Evolutionary conservation across 1,140 invertebrate genomes (phyloP).

Genomic region (Caenorhabditis brenneri): DNA sequence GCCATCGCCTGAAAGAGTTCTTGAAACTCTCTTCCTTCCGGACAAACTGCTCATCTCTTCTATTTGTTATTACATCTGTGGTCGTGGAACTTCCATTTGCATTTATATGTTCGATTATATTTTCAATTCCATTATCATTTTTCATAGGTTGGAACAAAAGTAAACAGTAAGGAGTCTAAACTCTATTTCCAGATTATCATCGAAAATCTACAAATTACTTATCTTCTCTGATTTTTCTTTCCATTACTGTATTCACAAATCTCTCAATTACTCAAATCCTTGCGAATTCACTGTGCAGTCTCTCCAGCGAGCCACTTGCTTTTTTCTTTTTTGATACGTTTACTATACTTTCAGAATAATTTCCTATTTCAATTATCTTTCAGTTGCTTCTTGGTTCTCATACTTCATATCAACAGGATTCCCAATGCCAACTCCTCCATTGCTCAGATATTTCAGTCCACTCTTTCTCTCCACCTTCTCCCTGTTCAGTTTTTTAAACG

Average conservation of each 20-base stretch:
- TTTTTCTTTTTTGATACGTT: slow-evolving; percentile 26
- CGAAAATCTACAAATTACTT: not conserved
- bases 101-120: not conserved
- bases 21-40: not conserved
- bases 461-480: not conserved
- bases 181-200: slow-evolving; percentile 1
- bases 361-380: not conserved
- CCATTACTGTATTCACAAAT: not conserved
- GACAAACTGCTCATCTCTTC: not conserved
- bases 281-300: not conserved
- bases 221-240: not conserved
- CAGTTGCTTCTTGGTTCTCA: not conserved
- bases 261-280: not conserved
- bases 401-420: not conserved
- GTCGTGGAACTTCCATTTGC: not conserved
- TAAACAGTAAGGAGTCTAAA: not conserved
- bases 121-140: not conserved
- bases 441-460: not conserved
- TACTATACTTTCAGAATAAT: not conserved
- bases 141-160: not conserved
- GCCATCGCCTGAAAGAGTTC: not conserved
- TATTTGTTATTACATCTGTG: not conserved
- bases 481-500: not conserved
- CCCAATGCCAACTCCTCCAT: not conserved
- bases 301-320: not conserved